Evolutionary conservation across 1,140 invertebrate species (phyloP).

Genomic region (Caenorhabditis remanei): DNA sequence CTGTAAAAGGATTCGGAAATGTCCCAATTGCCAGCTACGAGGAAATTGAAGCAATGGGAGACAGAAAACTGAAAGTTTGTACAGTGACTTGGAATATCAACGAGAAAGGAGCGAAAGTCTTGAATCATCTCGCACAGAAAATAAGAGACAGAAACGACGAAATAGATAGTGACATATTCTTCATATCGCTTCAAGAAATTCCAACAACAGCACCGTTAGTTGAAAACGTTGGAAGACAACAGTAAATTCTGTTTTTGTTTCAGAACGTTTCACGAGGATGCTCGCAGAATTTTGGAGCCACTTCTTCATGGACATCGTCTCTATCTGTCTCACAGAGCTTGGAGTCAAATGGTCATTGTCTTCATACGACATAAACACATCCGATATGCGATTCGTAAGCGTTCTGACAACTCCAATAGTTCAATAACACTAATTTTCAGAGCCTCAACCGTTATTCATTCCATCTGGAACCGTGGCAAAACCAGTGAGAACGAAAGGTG

Average conservation of each 20-base stretch:
- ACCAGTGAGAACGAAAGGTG: conserved; percentile 64
- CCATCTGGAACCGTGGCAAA: conserved; percentile 43
- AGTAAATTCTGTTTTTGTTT: background rate
- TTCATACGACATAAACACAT: conserved; percentile 56
- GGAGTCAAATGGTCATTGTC: conserved; percentile 63
- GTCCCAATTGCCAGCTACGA: conserved; percentile 57
- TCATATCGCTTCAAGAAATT: conserved; percentile 61
- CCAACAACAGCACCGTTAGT: conserved; percentile 56
- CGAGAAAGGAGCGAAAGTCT: conserved; percentile 57
- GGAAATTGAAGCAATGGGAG: conserved; percentile 40
- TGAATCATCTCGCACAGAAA: conserved; percentile 30
- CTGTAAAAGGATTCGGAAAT: conserved; percentile 61
- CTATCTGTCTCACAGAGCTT: conserved; percentile 52
- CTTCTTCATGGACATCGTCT: conserved; percentile 21
- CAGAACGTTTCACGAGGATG: conserved; percentile 64
- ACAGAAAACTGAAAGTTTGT: conserved; percentile 53
- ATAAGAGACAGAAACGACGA: background rate
- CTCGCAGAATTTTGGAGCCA: conserved; percentile 41
- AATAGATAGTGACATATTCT: conserved; percentile 53
- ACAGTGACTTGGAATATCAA: conserved; percentile 63
- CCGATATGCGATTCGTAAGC: conserved; percentile 54
- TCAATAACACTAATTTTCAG: background rate
- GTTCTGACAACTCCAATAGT: background rate
- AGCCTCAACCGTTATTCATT: conserved; percentile 55
- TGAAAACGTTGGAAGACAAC: background rate